These are phyloP conservation scores for Lutraria lutraria DNA, from an alignment of 2,888 invertebrate species.

Conservation along the genomic window DNA sequence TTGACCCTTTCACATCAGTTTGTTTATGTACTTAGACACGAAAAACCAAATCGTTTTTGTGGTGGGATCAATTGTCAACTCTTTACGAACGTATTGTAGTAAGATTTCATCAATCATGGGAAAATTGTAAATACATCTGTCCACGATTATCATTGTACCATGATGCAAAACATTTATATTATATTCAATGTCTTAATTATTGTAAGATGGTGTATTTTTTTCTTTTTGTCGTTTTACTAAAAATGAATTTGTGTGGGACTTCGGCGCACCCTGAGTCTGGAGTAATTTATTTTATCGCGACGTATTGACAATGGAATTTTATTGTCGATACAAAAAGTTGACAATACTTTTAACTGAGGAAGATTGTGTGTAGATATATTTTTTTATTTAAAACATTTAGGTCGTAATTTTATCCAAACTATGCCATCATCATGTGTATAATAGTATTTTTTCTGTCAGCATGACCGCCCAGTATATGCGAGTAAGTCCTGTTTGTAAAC, in stretches of 20 bases:
- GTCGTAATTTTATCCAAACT: too few species aligned
- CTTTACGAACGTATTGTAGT: neutral
- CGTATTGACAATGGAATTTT: too few species aligned
- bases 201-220: neutral
- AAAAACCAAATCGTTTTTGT: neutral
- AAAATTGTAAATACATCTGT: neutral
- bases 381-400: too few species aligned
- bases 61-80: neutral
- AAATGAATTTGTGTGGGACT: neutral
- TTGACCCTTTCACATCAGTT: neutral
- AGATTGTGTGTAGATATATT: too few species aligned
- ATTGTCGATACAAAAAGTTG: too few species aligned
- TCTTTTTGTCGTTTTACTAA: neutral
- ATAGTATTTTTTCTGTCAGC: too few species aligned
- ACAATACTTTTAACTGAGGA: too few species aligned
- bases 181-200: neutral
- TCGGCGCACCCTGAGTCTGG: neutral
- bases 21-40: neutral
- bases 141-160: conserved; percentile 8
- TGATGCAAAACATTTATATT: neutral
- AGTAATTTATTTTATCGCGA: neutral
- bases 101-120: neutral
- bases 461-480: too few species aligned
- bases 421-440: too few species aligned
- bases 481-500: too few species aligned